phyloP scores from a whole-genome alignment of 2,888 invertebrate genomes.

The Luperina nickerlii region DNA sequence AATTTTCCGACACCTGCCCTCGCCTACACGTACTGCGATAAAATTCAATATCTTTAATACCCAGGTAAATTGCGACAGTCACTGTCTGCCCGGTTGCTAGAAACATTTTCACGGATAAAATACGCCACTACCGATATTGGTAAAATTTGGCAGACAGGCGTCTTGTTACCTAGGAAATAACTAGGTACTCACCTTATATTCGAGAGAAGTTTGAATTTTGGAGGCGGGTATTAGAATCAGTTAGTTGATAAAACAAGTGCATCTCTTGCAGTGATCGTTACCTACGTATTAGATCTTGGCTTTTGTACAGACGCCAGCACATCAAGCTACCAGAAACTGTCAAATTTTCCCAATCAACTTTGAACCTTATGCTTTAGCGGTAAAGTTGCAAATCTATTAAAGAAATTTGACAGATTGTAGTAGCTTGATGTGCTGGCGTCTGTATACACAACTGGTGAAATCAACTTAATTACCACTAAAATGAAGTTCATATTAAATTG shows the following conservation, averaged over 20 bases:
- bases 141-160: conserved; percentile 38
- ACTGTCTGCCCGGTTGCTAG: not conserved
- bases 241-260: not conserved
- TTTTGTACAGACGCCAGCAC: too few relatives aligned
- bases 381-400: too few relatives aligned
- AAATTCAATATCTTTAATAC: conserved; percentile 33
- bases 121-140: conserved; percentile 38
- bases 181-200: conserved; percentile 14
- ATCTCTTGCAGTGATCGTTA: not conserved
- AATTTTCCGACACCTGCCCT: not conserved
- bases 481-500: too few relatives aligned
- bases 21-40: not conserved
- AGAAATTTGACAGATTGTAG: too few relatives aligned
- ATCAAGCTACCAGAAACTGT: too few relatives aligned
- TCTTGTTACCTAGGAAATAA: conserved; percentile 1
- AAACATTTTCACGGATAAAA: conserved; percentile 45
- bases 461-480: too few relatives aligned
- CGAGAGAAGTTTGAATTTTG: not conserved
- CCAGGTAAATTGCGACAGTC: conserved; percentile 1
- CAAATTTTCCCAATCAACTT: too few relatives aligned
- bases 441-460: too few relatives aligned
- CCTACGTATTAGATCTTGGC: too few relatives aligned
- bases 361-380: too few relatives aligned
- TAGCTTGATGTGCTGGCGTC: too few relatives aligned
- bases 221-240: not conserved